phyloP scores from a whole-genome alignment of 2,113 vertebrate species.

The Monopterus albus region DNA sequence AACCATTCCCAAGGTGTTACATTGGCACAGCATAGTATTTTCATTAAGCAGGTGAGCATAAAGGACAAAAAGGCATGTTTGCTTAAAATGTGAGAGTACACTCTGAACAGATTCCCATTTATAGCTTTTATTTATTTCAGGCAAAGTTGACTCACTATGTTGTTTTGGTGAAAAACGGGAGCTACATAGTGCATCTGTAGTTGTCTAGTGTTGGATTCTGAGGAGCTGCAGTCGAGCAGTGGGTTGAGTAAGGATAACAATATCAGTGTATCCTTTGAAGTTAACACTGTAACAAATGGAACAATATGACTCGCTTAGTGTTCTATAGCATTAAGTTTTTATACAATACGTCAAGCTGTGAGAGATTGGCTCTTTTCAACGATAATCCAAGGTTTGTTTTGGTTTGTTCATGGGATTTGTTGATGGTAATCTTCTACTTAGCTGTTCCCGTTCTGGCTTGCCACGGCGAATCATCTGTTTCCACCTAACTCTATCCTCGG shows the following conservation, averaged over 20 bases:
- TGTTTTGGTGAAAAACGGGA: conserved; percentile 26
- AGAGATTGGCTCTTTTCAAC: background rate
- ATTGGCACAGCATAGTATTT: conserved; percentile 30
- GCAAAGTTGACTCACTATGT: conserved; percentile 32
- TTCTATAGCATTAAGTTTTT: background rate
- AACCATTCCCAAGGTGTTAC: conserved; percentile 53
- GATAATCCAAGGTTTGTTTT: background rate
- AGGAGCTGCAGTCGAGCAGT: conserved; percentile 28
- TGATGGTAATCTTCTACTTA: conserved; percentile 7
- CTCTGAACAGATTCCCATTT: conserved; percentile 44
- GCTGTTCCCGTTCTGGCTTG: too few relatives aligned
- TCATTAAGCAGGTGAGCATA: conserved; percentile 57
- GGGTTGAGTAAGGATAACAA: conserved; percentile 35
- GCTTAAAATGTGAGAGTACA: conserved; percentile 39
- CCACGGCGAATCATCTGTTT: too few relatives aligned
- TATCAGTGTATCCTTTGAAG: conserved; percentile 24
- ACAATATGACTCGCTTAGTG: background rate
- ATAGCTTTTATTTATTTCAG: conserved; percentile 34
- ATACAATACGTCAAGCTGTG: conserved; percentile 9
- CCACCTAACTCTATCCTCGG: too few relatives aligned
- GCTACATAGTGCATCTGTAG: conserved; percentile 27
- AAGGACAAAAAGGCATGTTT: conserved; percentile 58
- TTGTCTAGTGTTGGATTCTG: conserved; percentile 14
- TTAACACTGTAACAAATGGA: conserved; percentile 13
- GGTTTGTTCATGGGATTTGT: conserved; percentile 3